Conservation (phyloP, 2,888 invertebrate genomes). For the Melitaea athalia region DNA sequence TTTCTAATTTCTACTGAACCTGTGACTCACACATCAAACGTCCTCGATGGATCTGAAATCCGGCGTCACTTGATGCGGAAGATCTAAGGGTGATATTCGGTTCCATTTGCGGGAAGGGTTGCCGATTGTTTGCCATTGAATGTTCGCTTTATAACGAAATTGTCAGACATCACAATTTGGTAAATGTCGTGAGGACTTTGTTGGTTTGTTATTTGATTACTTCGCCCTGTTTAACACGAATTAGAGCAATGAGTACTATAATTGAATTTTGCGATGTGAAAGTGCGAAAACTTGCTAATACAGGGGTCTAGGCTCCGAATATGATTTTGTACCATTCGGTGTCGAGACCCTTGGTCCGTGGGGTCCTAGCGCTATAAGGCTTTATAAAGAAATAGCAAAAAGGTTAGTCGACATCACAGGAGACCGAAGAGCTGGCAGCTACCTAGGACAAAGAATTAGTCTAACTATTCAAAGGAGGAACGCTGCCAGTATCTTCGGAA, state of each 20-base stretch:
- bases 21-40: slow-evolving; percentile 27
- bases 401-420: too few relatives aligned
- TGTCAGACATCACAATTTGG: not conserved
- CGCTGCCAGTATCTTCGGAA: too few relatives aligned
- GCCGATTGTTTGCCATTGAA: slow-evolving; percentile 9
- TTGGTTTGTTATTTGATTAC: not conserved
- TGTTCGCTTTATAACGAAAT: slow-evolving; percentile 2
- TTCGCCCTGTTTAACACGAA: not conserved
- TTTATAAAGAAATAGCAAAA: too few relatives aligned
- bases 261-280: too few relatives aligned
- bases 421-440: too few relatives aligned
- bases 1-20: slow-evolving; percentile 33
- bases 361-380: too few relatives aligned
- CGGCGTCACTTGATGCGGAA: slow-evolving; percentile 24
- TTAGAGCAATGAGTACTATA: not conserved
- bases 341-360: too few relatives aligned
- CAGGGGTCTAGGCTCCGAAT: too few relatives aligned
- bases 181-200: not conserved
- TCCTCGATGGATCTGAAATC: slow-evolving; percentile 25
- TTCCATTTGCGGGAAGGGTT: slow-evolving; percentile 21
- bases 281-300: too few relatives aligned
- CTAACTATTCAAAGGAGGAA: too few relatives aligned
- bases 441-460: too few relatives aligned
- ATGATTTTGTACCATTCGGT: too few relatives aligned
- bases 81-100: slow-evolving; percentile 23